Evolutionary conservation across 2,888 invertebrate species (phyloP).

Genomic region (Syrista parreyssii): DNA sequence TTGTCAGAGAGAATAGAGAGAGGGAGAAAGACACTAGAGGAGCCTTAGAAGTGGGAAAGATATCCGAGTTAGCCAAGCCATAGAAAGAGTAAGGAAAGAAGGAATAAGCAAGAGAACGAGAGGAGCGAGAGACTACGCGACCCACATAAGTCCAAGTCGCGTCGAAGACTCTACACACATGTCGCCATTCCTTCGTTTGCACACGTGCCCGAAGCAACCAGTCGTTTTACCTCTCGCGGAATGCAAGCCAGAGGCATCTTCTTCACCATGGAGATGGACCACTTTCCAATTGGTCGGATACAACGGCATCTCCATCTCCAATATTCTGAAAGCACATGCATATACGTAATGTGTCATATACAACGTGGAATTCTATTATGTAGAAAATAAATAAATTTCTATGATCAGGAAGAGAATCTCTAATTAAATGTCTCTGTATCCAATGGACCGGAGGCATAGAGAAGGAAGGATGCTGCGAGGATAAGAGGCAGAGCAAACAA

Average conservation of each 20-base stretch:
- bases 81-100: conserved; percentile 1
- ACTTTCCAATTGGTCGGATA: conserved; percentile 50
- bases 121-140: background rate
- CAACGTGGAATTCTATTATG: background rate
- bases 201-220: conserved; percentile 34
- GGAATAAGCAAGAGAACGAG: background rate
- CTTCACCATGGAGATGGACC: conserved; percentile 49
- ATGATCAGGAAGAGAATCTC: background rate
- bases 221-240: conserved; percentile 32
- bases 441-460: background rate
- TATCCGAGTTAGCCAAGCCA: background rate
- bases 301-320: background rate
- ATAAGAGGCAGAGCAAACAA: background rate
- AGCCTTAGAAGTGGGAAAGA: conserved; percentile 8
- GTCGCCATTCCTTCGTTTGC: conserved; percentile 14
- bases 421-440: background rate
- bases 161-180: background rate
- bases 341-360: background rate
- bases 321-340: background rate
- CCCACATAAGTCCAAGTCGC: background rate
- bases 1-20: background rate
- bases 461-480: background rate
- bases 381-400: background rate
- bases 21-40: conserved; percentile 1
- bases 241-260: conserved; percentile 51